Percentiles rank a stretch among this genome's conserved stretches.
phyloP scores from a whole-genome alignment of 2,888 invertebrate species.

The Augiades crinisus region DNA sequence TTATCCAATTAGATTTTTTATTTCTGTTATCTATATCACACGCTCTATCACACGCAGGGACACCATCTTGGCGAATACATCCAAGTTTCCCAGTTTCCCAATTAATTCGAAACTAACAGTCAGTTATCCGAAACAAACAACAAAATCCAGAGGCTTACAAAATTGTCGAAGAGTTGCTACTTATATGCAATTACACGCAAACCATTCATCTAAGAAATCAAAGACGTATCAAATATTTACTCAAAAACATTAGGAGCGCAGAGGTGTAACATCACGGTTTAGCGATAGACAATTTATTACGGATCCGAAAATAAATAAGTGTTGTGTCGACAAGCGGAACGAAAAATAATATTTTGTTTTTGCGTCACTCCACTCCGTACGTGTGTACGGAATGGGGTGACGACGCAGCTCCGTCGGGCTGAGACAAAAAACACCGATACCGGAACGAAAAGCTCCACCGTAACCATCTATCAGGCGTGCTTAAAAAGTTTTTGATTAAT shows the following conservation, averaged over 20 bases:
- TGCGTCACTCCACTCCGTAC: constrained; percentile 55
- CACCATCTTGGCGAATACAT: too few relatives aligned
- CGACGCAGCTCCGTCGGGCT: constrained; percentile 46
- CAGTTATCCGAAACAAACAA: too few relatives aligned
- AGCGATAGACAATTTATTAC: constrained; percentile 54
- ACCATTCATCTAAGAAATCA: too few relatives aligned
- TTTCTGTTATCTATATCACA: too few relatives aligned
- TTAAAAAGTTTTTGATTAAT: constrained; percentile 25
- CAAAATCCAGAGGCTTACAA: too few relatives aligned
- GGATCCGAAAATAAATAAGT: constrained; percentile 58
- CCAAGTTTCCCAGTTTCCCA: too few relatives aligned
- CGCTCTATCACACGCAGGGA: too few relatives aligned
- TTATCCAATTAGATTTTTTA: too few relatives aligned
- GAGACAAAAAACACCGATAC: constrained; percentile 28
- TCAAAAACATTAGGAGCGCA: neutral
- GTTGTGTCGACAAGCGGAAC: constrained; percentile 65
- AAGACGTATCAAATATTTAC: neutral
- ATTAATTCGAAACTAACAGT: too few relatives aligned
- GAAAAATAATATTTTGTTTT: constrained; percentile 68
- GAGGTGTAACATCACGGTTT: constrained; percentile 5
- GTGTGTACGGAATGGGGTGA: constrained; percentile 62
- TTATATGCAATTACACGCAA: too few relatives aligned
- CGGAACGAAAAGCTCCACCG: constrained; percentile 27
- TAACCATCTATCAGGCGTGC: constrained; percentile 20
- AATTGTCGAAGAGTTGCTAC: too few relatives aligned